phyloP scores from a whole-genome alignment of 2,888 invertebrate species.

The Synanthedon vespiformis region DNA sequence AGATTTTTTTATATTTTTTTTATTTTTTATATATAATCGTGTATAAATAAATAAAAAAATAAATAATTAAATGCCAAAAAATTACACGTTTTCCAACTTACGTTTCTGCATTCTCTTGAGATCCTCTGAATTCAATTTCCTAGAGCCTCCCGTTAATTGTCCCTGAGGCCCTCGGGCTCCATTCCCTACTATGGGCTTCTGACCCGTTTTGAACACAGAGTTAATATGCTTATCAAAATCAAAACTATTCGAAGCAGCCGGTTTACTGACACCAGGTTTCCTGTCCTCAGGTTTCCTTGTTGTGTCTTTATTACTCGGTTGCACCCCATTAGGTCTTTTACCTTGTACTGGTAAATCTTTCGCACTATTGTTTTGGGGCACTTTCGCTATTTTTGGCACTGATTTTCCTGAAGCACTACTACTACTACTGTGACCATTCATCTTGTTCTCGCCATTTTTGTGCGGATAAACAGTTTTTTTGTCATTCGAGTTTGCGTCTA shows the following conservation, averaged over 20 bases:
- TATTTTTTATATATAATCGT: too few species aligned
- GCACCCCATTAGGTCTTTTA: background rate
- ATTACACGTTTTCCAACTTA: constrained; percentile 19
- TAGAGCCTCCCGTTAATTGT: constrained; percentile 63
- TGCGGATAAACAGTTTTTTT: constrained; percentile 26
- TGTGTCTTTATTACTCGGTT: constrained; percentile 17
- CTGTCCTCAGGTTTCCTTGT: constrained; percentile 36
- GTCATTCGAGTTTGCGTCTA: constrained; percentile 58
- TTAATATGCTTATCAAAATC: constrained; percentile 61
- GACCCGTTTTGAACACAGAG: constrained; percentile 26
- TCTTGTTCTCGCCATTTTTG: constrained; percentile 31
- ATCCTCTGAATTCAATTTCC: constrained; percentile 36
- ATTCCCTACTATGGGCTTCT: background rate
- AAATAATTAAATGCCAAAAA: background rate
- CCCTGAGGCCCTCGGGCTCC: constrained; percentile 22
- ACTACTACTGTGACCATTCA: constrained; percentile 31
- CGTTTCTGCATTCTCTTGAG: constrained; percentile 36
- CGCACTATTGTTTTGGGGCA: constrained; percentile 23
- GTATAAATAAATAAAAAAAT: too few species aligned
- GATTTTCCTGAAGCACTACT: constrained; percentile 29
- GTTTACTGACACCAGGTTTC: constrained; percentile 16
- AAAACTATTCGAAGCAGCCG: constrained; percentile 34
- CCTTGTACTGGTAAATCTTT: constrained; percentile 22
- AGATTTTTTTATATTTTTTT: too few species aligned
- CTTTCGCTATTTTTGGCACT: constrained; percentile 36